Conservation (phyloP, 1,140 invertebrate genomes). For the Achatina immaculata region DNA sequence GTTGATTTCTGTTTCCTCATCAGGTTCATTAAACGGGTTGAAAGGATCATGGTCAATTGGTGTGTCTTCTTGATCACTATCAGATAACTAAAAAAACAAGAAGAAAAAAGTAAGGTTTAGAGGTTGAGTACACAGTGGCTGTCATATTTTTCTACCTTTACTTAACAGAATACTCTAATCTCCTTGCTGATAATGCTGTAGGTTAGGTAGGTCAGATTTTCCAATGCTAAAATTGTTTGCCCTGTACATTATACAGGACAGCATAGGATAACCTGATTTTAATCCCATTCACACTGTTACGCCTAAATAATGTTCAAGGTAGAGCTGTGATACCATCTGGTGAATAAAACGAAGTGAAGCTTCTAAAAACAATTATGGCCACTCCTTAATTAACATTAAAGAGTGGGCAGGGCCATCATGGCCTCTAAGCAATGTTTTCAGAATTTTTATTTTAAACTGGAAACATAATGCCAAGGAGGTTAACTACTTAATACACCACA, state of each 20-base stretch:
- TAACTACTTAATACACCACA: no score
- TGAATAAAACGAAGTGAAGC: no score
- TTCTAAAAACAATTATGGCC: no score
- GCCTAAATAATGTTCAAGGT: no score
- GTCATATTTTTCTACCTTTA: neutral
- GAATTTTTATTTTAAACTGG: no score
- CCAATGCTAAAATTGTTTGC: neutral
- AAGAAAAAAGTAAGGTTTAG: neutral
- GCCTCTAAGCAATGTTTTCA: no score
- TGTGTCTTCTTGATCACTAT: conserved; percentile 43
- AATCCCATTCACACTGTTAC: neutral
- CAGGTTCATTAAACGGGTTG: conserved; percentile 39
- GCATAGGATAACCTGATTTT: neutral
- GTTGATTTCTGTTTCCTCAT: conserved; percentile 41
- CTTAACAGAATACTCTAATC: neutral
- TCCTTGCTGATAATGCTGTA: neutral
- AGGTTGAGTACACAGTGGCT: neutral
- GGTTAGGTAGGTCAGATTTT: neutral
- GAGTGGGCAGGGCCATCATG: no score
- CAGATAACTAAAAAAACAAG: conserved; percentile 28
- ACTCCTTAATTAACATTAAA: no score
- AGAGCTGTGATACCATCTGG: no score
- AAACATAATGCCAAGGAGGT: no score
- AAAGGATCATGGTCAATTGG: conserved; percentile 39
- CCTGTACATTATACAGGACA: neutral